Conservation (phyloP, 2,888 invertebrate species). For the Masnerella sp. region DNA sequence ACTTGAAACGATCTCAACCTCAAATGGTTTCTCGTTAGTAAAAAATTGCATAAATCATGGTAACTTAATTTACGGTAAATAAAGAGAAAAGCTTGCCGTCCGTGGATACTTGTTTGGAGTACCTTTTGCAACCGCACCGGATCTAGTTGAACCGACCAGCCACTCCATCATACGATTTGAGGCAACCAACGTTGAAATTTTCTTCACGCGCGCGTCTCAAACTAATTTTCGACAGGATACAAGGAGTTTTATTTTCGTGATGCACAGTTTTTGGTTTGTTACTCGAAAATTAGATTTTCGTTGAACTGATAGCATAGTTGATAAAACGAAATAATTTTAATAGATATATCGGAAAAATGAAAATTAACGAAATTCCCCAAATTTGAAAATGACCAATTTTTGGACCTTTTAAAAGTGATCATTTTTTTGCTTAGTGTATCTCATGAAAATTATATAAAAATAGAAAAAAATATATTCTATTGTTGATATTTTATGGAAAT, state of each 20-base stretch:
- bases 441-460: too few species aligned
- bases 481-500: too few species aligned
- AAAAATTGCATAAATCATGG: slow-evolving; percentile 15
- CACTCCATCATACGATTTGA: slow-evolving; percentile 15
- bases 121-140: background rate
- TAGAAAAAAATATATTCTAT: too few species aligned
- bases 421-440: too few species aligned
- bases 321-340: too few species aligned
- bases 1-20: background rate
- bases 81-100: slow-evolving; percentile 7
- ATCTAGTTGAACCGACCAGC: slow-evolving; percentile 12
- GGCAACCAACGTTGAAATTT: slow-evolving; percentile 14
- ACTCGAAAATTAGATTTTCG: too few species aligned
- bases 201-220: slow-evolving; percentile 8
- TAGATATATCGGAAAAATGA: too few species aligned
- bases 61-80: slow-evolving; percentile 19
- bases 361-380: too few species aligned
- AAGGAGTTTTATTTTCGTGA: background rate
- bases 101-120: slow-evolving; percentile 11
- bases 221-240: slow-evolving; percentile 9
- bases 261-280: background rate
- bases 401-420: too few species aligned
- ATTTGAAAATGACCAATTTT: too few species aligned
- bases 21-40: slow-evolving; percentile 6
- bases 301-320: too few species aligned